phyloP scores from a whole-genome alignment of 1,140 invertebrate genomes.

The Eurosta solidaginis region DNA sequence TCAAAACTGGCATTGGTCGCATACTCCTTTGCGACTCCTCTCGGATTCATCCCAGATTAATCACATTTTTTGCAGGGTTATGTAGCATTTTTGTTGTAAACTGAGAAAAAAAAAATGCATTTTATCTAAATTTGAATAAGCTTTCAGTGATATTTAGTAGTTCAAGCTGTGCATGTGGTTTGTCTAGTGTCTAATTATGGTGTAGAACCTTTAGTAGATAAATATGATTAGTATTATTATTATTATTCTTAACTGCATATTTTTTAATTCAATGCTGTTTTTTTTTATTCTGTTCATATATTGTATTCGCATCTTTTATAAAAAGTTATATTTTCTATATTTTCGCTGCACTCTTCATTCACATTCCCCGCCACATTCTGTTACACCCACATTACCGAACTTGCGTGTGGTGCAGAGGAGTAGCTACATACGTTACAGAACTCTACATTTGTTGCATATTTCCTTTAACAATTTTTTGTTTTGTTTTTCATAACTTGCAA shows the following conservation, averaged over 20 bases:
- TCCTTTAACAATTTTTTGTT: too few species aligned
- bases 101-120: background rate
- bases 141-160: background rate
- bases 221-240: background rate
- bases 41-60: too few species aligned
- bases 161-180: conserved; percentile 12
- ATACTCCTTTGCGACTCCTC: too few species aligned
- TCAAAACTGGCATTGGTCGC: too few species aligned
- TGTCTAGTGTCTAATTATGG: conserved; percentile 13
- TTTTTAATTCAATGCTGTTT: background rate
- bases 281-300: background rate
- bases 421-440: background rate
- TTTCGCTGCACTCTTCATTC: background rate
- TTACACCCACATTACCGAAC: background rate
- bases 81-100: conserved; percentile 3
- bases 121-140: background rate
- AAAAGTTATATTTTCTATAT: conserved; percentile 25
- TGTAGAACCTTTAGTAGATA: conserved; percentile 26
- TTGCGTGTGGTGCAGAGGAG: too few species aligned
- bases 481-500: too few species aligned
- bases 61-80: too few species aligned
- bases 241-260: background rate
- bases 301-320: background rate
- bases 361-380: background rate
- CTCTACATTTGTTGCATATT: background rate